phyloP scores from a whole-genome alignment of 2,888 invertebrate species.

The Dasypogon diadema region DNA sequence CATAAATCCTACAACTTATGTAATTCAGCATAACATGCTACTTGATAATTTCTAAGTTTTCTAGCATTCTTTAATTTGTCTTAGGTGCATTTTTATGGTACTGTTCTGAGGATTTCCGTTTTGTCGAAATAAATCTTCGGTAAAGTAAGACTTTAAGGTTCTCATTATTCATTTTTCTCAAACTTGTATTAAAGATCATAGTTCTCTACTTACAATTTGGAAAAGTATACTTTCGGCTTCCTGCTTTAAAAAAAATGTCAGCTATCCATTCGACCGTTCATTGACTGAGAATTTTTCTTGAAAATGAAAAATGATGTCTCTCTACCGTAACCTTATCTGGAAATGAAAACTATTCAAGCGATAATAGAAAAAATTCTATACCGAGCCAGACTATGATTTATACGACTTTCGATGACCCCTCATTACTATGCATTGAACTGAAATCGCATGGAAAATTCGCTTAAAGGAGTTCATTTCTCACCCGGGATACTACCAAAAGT shows the following conservation, averaged over 20 bases:
- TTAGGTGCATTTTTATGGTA: too few relatives aligned
- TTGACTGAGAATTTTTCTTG: slow-evolving; percentile 19
- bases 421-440: slow-evolving; percentile 63
- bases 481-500: slow-evolving; percentile 44
- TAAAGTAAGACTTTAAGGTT: too few relatives aligned
- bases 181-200: too few relatives aligned
- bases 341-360: slow-evolving; percentile 53
- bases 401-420: slow-evolving; percentile 58
- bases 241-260: not conserved
- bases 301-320: slow-evolving; percentile 45
- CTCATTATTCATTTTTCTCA: too few relatives aligned
- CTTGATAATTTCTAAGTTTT: too few relatives aligned
- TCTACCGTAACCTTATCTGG: slow-evolving; percentile 24
- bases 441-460: slow-evolving; percentile 63
- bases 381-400: slow-evolving; percentile 54
- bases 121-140: too few relatives aligned
- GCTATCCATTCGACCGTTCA: slow-evolving; percentile 22
- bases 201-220: too few relatives aligned
- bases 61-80: too few relatives aligned
- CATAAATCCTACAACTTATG: too few relatives aligned
- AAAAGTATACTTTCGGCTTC: too few relatives aligned
- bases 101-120: too few relatives aligned
- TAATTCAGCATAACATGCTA: too few relatives aligned
- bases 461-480: slow-evolving; percentile 58
- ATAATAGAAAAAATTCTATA: slow-evolving; percentile 51